Percentiles rank a stretch among this genome's conserved stretches.
These are phyloP conservation scores for Maconellicoccus hirsutus DNA, from an alignment of 1,140 invertebrate species.

Conservation along the genomic window DNA sequence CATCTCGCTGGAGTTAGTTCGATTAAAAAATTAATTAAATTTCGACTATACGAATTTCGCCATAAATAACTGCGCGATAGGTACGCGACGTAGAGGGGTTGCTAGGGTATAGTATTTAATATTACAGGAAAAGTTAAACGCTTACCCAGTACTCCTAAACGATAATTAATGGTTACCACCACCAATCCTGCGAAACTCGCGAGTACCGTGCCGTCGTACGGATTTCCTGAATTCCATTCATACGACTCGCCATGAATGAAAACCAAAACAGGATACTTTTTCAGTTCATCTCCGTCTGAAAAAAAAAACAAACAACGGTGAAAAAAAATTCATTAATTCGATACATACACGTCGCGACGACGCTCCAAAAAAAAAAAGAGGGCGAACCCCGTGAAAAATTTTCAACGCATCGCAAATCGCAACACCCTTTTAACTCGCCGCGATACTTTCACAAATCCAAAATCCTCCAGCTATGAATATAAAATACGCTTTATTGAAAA, in stretches of 20 bases:
- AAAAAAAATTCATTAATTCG: too few relatives aligned
- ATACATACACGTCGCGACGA: too few relatives aligned
- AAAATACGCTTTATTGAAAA: not conserved
- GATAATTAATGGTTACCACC: slow-evolving; percentile 94
- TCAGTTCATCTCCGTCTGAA: slow-evolving; percentile 24
- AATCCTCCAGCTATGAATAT: not conserved
- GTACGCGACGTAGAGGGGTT: not conserved
- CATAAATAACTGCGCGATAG: not conserved
- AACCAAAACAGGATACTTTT: slow-evolving; percentile 75
- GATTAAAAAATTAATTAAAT: slow-evolving; percentile 6
- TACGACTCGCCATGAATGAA: slow-evolving; percentile 95
- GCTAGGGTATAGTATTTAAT: not conserved
- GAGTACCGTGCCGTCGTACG: slow-evolving; percentile 86
- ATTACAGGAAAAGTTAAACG: slow-evolving; percentile 10
- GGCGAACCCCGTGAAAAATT: too few relatives aligned
- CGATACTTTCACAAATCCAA: not conserved
- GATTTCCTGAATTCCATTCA: slow-evolving; percentile 91
- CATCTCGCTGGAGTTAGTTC: not conserved
- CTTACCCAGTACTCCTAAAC: slow-evolving; percentile 89
- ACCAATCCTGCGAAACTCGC: slow-evolving; percentile 85
- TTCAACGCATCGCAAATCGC: too few relatives aligned
- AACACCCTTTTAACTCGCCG: too few relatives aligned
- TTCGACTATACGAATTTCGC: not conserved
- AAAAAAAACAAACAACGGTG: not conserved
- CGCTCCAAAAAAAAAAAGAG: too few relatives aligned